Percentiles rank a stretch among this genome's conserved stretches.
phyloP scores from a whole-genome alignment of 1,140 invertebrate genomes.

The Agraylea sexmaculata region DNA sequence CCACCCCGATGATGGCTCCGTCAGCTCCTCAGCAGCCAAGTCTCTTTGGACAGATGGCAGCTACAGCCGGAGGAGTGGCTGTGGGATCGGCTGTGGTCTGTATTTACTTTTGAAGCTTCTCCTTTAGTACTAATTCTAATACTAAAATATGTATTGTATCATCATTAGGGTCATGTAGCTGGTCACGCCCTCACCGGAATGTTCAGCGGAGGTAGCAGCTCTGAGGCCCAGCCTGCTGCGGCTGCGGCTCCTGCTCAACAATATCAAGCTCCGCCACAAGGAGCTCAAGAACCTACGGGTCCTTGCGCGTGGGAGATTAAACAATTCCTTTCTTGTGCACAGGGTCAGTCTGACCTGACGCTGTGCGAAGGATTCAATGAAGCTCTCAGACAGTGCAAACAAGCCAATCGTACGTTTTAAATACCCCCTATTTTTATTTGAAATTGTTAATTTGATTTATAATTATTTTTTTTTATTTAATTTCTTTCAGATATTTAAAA shows the following conservation, averaged over 20 bases:
- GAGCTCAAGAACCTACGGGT: slow-evolving; percentile 44
- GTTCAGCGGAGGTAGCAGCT: slow-evolving; percentile 60
- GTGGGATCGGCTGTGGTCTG: slow-evolving; percentile 70
- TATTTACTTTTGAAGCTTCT: slow-evolving; percentile 18
- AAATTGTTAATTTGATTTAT: slow-evolving; percentile 10
- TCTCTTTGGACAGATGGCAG: slow-evolving; percentile 78
- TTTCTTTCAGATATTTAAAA: slow-evolving; percentile 15
- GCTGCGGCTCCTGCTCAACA: slow-evolving; percentile 31
- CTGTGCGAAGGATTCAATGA: slow-evolving; percentile 90
- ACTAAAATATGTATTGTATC: background rate
- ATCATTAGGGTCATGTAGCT: slow-evolving; percentile 62
- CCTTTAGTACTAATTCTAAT: background rate
- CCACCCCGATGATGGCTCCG: slow-evolving; percentile 42
- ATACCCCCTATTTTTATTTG: slow-evolving; percentile 1
- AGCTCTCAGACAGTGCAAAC: slow-evolving; percentile 81
- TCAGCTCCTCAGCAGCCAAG: slow-evolving; percentile 51
- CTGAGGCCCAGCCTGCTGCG: slow-evolving; percentile 37
- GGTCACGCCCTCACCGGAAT: slow-evolving; percentile 76
- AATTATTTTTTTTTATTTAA: slow-evolving; percentile 7
- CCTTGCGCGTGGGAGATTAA: slow-evolving; percentile 81
- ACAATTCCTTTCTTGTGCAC: slow-evolving; percentile 80
- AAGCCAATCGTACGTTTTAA: slow-evolving; percentile 35
- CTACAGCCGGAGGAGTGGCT: slow-evolving; percentile 81
- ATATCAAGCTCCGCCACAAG: slow-evolving; percentile 29
- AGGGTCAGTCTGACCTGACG: slow-evolving; percentile 69